Percentiles rank a stretch among this genome's conserved stretches.
Evolutionary conservation across 1,140 invertebrate species (phyloP).

Genomic region (Calliphora vicina): DNA sequence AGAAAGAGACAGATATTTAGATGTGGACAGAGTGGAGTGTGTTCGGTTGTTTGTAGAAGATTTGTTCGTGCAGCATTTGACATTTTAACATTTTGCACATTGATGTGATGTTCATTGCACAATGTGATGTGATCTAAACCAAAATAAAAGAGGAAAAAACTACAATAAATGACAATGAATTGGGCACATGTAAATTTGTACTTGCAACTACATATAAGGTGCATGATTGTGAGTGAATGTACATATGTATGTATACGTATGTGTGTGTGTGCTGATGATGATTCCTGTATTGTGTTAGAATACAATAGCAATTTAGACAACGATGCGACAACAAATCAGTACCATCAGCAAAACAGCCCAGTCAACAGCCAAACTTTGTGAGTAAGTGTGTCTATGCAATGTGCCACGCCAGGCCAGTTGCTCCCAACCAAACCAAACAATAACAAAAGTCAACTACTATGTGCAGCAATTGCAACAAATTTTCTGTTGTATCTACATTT

Average conservation of each 20-base stretch:
- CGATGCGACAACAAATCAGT: constrained; percentile 13
- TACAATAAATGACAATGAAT: neutral
- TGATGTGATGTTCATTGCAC: constrained; percentile 17
- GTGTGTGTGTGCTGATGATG: neutral
- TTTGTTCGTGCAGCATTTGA: constrained; percentile 17
- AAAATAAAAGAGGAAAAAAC: neutral
- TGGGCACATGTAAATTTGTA: neutral
- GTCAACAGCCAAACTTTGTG: neutral
- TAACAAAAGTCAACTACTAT: constrained; percentile 25
- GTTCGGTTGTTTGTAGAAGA: neutral
- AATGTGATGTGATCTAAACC: constrained; percentile 29
- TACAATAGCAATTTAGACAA: constrained; percentile 22
- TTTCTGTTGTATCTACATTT: neutral
- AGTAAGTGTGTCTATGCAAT: neutral
- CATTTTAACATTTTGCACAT: constrained; percentile 25
- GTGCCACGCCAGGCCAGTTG: neutral
- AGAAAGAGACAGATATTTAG: neutral
- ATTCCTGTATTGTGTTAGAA: constrained; percentile 15
- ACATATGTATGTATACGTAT: neutral
- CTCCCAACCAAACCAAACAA: neutral
- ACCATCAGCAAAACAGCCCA: constrained; percentile 14
- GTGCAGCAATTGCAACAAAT: constrained; percentile 27
- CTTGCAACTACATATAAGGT: neutral
- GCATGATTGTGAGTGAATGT: neutral
- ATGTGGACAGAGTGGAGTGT: neutral